These are phyloP conservation scores for Penaeus vannamei DNA, from an alignment of 1,140 invertebrate genomes.

Conservation along the genomic window DNA sequence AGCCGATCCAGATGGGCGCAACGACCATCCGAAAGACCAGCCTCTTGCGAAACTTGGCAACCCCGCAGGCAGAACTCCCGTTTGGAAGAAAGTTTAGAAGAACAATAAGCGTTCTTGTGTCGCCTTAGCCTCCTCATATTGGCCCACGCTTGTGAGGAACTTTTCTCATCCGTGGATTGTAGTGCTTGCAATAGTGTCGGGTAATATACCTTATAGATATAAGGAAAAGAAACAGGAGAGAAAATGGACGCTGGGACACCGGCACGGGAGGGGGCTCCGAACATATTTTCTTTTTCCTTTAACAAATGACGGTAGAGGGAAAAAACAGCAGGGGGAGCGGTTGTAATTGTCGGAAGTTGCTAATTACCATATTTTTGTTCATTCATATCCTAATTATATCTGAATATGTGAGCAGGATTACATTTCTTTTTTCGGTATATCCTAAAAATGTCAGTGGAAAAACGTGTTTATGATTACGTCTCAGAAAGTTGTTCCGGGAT, in stretches of 20 bases:
- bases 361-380: too few species aligned
- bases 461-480: too few species aligned
- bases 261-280: not conserved
- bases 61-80: not conserved
- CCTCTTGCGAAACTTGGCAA: too few species aligned
- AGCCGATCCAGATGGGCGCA: not conserved
- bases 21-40: constrained; percentile 8
- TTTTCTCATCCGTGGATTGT: constrained; percentile 27
- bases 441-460: too few species aligned
- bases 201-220: constrained; percentile 12
- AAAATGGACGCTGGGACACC: not conserved
- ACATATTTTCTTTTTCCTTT: not conserved
- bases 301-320: too few species aligned
- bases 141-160: constrained; percentile 7
- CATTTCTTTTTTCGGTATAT: too few species aligned
- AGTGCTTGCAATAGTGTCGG: not conserved
- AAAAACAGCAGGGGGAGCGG: too few species aligned
- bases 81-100: constrained; percentile 33
- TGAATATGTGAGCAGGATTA: too few species aligned
- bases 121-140: constrained; percentile 40
- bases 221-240: not conserved
- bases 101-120: constrained; percentile 43
- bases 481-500: too few species aligned
- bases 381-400: too few species aligned
- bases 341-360: too few species aligned